These are phyloP conservation scores for Atractosteus spatula DNA, from an alignment of 2,113 vertebrate genomes.

Conservation along the genomic window DNA sequence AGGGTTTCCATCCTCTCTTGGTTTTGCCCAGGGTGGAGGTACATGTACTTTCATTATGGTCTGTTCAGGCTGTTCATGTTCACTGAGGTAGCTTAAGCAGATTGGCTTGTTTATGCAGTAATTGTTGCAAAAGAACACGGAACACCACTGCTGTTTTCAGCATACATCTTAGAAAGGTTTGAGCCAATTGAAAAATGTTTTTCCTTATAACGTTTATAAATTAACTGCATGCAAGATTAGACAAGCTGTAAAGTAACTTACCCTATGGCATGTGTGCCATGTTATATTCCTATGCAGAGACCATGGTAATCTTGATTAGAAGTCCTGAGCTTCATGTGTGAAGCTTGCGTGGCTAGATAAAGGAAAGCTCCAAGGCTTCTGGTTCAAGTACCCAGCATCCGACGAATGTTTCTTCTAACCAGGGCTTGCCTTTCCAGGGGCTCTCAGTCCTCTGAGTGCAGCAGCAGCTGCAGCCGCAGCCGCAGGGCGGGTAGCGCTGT, in stretches of 20 bases:
- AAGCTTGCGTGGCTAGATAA: background rate
- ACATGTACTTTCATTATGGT: conserved; percentile 31
- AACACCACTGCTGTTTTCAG: background rate
- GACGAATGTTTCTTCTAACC: conserved; percentile 11
- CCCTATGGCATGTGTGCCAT: background rate
- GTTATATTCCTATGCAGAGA: background rate
- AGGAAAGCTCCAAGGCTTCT: background rate
- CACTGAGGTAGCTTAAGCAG: conserved; percentile 9
- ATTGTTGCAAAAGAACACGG: conserved; percentile 1
- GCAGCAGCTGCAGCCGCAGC: conserved; percentile 89
- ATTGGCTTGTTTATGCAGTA: conserved; percentile 13
- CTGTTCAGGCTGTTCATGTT: conserved; percentile 9
- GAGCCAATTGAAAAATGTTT: background rate
- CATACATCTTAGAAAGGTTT: conserved; percentile 1
- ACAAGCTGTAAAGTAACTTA: too few species aligned
- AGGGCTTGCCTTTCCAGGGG: conserved; percentile 77
- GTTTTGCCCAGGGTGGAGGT: conserved; percentile 67
- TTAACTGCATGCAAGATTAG: background rate
- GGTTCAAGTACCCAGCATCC: background rate
- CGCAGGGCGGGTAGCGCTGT: conserved; percentile 88
- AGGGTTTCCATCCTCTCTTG: conserved; percentile 66
- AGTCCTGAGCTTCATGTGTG: background rate
- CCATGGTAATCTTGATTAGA: background rate
- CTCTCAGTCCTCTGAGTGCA: conserved; percentile 88
- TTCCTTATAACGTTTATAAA: background rate